A percentile compares a stretch with the other conserved stretches of the same genome.
phyloP scores from a whole-genome alignment of 2,888 invertebrate genomes.

The Coelinius sp. region DNA sequence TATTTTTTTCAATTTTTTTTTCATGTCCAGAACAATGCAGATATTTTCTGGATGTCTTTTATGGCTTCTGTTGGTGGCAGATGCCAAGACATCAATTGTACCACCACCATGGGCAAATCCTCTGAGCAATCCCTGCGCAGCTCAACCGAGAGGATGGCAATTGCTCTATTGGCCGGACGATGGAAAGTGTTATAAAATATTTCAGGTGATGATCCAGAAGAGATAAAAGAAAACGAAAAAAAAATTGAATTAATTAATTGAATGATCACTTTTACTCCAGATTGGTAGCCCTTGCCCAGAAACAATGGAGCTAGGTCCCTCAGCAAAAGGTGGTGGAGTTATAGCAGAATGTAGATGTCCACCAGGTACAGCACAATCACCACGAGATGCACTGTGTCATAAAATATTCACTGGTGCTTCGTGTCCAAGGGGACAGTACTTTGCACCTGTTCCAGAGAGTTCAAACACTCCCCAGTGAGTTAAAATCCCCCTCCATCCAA shows the following conservation, averaged over 20 bases:
- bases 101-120: constrained; percentile 92
- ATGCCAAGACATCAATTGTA: constrained; percentile 77
- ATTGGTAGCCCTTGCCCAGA: constrained; percentile 86
- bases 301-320: constrained; percentile 86
- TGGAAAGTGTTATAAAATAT: constrained; percentile 89
- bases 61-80: constrained; percentile 53
- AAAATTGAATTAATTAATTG: not conserved
- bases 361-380: constrained; percentile 82
- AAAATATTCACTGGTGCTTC: constrained; percentile 83
- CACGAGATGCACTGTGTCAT: constrained; percentile 80
- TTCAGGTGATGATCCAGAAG: constrained; percentile 74
- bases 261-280: constrained; percentile 59
- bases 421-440: constrained; percentile 81
- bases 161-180: constrained; percentile 87
- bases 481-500: not conserved
- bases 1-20: constrained; percentile 1
- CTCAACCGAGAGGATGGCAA: constrained; percentile 87
- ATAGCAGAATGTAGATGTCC: constrained; percentile 88
- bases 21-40: constrained; percentile 56
- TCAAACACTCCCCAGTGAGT: constrained; percentile 56
- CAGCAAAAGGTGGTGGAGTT: constrained; percentile 73
- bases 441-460: constrained; percentile 77
- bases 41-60: constrained; percentile 47
- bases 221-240: not conserved
- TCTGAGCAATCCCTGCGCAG: constrained; percentile 84